Conservation (phyloP, 2,888 invertebrate genomes). For the Macrostomum cliftonense region DNA sequence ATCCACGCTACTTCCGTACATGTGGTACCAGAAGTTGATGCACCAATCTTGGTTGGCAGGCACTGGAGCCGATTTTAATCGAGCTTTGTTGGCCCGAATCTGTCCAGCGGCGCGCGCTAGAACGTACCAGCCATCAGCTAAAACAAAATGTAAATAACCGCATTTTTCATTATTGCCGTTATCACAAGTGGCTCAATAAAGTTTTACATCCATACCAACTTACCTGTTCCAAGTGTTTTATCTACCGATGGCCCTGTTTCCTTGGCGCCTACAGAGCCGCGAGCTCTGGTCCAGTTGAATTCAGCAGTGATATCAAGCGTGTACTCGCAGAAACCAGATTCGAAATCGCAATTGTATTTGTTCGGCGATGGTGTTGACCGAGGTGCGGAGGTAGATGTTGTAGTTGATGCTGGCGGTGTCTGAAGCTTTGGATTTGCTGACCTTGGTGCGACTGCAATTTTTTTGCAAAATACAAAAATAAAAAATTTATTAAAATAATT, state of each 20-base stretch:
- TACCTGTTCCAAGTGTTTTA: slow-evolving; percentile 6
- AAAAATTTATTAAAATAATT: not conserved
- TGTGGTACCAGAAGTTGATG: too few relatives aligned
- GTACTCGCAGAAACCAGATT: too few relatives aligned
- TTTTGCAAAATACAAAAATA: slow-evolving; percentile 9
- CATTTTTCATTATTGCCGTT: too few relatives aligned
- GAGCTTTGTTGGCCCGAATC: not conserved
- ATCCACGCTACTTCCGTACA: slow-evolving; percentile 3
- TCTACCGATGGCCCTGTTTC: slow-evolving; percentile 5
- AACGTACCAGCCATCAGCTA: slow-evolving; percentile 14
- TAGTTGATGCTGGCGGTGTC: too few relatives aligned
- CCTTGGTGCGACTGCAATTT: too few relatives aligned
- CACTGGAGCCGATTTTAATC: not conserved
- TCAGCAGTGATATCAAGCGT: too few relatives aligned
- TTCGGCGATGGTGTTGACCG: not conserved
- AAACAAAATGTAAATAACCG: too few relatives aligned
- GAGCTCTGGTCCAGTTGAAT: too few relatives aligned
- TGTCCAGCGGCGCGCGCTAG: not conserved
- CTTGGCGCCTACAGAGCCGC: slow-evolving; percentile 14
- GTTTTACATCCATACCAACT: not conserved
- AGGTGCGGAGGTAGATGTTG: too few relatives aligned
- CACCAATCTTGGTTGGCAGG: not conserved
- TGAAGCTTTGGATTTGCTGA: too few relatives aligned
- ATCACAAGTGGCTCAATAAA: too few relatives aligned
- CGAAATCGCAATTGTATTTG: not conserved